Conservation (phyloP, 2,113 vertebrate genomes). For the Eonycteris spelaea region DNA sequence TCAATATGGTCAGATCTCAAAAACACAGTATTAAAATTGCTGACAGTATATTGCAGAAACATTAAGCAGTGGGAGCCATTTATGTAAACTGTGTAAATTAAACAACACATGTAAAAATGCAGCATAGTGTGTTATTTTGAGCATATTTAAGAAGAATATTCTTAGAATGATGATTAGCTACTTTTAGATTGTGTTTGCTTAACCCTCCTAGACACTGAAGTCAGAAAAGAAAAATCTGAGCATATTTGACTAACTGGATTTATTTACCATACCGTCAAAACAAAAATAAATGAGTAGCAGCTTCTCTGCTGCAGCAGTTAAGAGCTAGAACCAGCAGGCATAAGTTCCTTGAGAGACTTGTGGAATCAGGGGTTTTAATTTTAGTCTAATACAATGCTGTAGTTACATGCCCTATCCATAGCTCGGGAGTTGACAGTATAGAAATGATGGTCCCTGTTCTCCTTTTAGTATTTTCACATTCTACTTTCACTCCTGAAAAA, state of each 20-base stretch:
- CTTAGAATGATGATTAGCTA: background rate
- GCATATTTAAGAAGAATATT: background rate
- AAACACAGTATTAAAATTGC: background rate
- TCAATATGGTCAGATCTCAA: background rate
- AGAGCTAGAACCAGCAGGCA: background rate
- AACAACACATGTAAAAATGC: background rate
- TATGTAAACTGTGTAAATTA: background rate
- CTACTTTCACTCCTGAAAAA: background rate
- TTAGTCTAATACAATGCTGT: background rate
- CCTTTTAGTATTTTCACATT: background rate
- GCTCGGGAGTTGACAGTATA: background rate
- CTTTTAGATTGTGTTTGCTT: background rate
- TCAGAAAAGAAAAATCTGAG: slow-evolving; percentile 21
- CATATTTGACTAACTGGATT: background rate
- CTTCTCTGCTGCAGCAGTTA: background rate
- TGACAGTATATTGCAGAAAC: background rate
- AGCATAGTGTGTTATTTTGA: slow-evolving; percentile 36
- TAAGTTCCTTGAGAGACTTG: background rate
- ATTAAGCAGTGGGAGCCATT: background rate
- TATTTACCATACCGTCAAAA: background rate
- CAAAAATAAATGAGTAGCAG: background rate
- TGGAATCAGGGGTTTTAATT: background rate
- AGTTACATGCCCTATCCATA: background rate
- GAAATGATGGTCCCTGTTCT: background rate
- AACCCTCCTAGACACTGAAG: background rate